Evolutionary conservation across 2,113 vertebrate species (phyloP).

Genomic region (Canis aureus): DNA sequence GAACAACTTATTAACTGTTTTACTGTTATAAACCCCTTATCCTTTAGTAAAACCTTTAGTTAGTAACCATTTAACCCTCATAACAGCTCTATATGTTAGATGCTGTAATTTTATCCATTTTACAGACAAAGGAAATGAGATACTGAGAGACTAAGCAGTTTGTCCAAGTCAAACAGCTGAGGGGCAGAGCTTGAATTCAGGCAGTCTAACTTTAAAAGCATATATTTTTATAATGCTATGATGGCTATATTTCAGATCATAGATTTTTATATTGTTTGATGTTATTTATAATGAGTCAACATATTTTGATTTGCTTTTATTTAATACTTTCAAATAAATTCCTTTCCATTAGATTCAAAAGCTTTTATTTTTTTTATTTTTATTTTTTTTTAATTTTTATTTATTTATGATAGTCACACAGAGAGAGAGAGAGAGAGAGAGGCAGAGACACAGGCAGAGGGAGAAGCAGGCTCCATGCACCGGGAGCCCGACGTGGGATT

Average conservation of each 20-base stretch:
- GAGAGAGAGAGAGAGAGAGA: too few relatives aligned
- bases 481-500: too few relatives aligned
- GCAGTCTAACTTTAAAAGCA: not conserved
- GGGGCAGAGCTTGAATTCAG: not conserved
- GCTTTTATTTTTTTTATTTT: too few relatives aligned
- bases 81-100: not conserved
- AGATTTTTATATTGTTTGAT: not conserved
- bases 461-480: too few relatives aligned
- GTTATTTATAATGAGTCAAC: not conserved
- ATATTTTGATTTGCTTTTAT: not conserved
- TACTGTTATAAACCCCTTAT: not conserved
- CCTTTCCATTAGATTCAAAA: not conserved
- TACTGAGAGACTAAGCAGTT: not conserved
- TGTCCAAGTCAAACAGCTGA: not conserved
- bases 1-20: not conserved
- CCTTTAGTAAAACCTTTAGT: too few relatives aligned
- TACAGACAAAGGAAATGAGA: not conserved
- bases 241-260: not conserved
- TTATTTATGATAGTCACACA: too few relatives aligned
- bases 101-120: not conserved
- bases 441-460: too few relatives aligned
- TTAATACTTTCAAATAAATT: not conserved
- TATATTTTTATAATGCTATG: not conserved
- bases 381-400: too few relatives aligned
- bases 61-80: not conserved